Evolutionary conservation across 1,140 invertebrate species (phyloP).

Genomic region (Drosophila hydei): DNA sequence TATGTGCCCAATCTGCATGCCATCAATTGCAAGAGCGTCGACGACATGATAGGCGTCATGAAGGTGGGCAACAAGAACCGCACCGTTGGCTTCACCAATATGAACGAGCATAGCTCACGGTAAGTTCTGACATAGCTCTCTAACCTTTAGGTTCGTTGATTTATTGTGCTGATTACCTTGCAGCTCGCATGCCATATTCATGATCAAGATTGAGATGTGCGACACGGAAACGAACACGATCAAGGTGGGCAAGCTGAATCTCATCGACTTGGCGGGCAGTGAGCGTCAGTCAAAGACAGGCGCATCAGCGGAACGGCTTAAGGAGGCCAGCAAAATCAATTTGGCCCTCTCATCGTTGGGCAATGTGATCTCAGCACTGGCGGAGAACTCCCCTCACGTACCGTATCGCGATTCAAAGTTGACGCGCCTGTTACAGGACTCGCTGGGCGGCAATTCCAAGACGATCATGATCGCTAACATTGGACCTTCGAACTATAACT

Average conservation of each 20-base stretch:
- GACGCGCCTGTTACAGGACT: conserved; percentile 96
- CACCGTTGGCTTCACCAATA: conserved; percentile 97
- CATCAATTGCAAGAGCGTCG: conserved; percentile 95
- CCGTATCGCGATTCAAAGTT: conserved; percentile 98
- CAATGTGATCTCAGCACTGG: conserved; percentile 97
- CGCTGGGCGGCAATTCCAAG: conserved; percentile 97
- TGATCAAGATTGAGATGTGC: conserved; percentile 98
- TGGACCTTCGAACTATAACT: conserved; percentile 97
- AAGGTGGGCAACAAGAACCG: conserved; percentile 94
- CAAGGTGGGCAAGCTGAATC: conserved; percentile 90
- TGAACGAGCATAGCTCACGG: conserved; percentile 98
- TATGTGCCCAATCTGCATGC: conserved; percentile 97
- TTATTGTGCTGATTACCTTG: background rate
- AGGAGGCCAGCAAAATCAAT: conserved; percentile 98
- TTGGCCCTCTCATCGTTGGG: conserved; percentile 95
- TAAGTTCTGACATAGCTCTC: conserved; percentile 4
- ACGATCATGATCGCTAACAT: conserved; percentile 99
- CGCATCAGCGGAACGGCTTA: conserved; percentile 94
- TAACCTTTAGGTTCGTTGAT: background rate
- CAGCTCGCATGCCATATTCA: conserved; percentile 98
- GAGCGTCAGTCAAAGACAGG: conserved; percentile 97
- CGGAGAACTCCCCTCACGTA: conserved; percentile 94
- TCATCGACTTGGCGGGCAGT: conserved; percentile 92
- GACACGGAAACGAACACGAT: conserved; percentile 89
- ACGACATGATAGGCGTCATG: conserved; percentile 96